Evolutionary conservation across 2,888 invertebrate genomes (phyloP), one percentile per base, ranked within the genome.

Genomic region (Chaitophorus viminalis): DNA sequence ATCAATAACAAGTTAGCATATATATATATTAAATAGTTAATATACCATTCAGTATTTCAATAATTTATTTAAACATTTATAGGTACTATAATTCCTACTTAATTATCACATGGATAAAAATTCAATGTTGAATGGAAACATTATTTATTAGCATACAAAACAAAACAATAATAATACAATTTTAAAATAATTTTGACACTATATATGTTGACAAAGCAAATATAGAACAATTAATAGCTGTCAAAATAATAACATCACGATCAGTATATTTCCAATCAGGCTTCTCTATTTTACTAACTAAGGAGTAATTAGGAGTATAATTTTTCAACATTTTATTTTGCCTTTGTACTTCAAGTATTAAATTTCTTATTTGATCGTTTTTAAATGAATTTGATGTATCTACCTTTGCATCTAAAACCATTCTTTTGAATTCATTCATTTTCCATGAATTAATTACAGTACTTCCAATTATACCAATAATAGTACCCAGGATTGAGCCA

Each of bases 401-500:
- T 46, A 81, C 31, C 75, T 75, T 87, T 52, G 87, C 60, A 18
- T 87, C 87, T 25, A 75, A 46, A n/a, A 94, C 93, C 92, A 94
- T 92, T 11, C 93, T 93, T 0, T 93, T 92, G 85, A 95, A 92
- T 91, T 95, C 94, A 21, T 93, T 92, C 93, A 94, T 94, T 90
- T 94, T 93, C 39, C 94, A 91, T 72, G 93, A 92, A 90, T 94
- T 95, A 91, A 94, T 95, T 65, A 95, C 92, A 0, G 94, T 93
- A 0, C 94, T 94, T 29, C 95, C 95, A 0, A 94, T 91, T 89
- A 95, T 94, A 21, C 95, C 95, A 8, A 94, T 91, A 0, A 93
- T 91, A 33, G 94, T 93, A 79, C 95, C 95, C 91, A 94, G 92
- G 89, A 95, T 92, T 9, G 95, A 95, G 11, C 95, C 95, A 74